Evolutionary conservation across 2,888 invertebrate species (phyloP).

Genomic region (Philopedon plagiatum): DNA sequence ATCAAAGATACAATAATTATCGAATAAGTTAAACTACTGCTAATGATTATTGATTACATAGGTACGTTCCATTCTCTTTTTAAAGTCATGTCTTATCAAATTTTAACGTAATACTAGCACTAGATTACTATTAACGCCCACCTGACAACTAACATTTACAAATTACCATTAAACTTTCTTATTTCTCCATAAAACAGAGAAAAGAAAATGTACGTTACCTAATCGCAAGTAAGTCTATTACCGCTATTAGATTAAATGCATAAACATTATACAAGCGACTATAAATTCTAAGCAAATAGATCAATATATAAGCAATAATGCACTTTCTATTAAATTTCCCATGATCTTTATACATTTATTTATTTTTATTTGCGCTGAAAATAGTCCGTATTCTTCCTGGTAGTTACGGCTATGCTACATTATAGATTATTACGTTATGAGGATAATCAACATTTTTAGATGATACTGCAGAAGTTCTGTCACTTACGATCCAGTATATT

Average conservation of each 20-base stretch:
- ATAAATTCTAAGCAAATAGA: conserved; percentile 25
- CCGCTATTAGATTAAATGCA: conserved; percentile 4
- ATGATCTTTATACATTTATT: conserved; percentile 21
- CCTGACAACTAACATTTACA: not conserved
- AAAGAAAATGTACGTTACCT: not conserved
- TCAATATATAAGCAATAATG: conserved; percentile 23
- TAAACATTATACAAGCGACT: conserved; percentile 20
- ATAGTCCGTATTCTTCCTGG: conserved; percentile 14
- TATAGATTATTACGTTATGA: too few relatives aligned
- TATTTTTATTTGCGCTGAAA: conserved; percentile 4
- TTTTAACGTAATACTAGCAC: not conserved
- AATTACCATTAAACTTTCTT: not conserved
- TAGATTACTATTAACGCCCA: not conserved
- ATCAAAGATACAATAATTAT: too few relatives aligned
- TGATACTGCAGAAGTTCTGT: too few relatives aligned
- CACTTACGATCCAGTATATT: too few relatives aligned
- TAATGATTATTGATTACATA: too few relatives aligned
- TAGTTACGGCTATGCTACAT: too few relatives aligned
- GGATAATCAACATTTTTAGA: too few relatives aligned
- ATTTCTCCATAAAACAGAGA: conserved; percentile 2
- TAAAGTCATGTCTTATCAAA: too few relatives aligned
- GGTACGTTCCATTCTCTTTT: too few relatives aligned
- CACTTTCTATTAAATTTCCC: conserved; percentile 29
- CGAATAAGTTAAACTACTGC: too few relatives aligned
- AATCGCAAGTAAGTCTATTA: not conserved